Evolutionary conservation across 2,113 vertebrate species (phyloP).

Genomic region (Tricholaema leucomelas): DNA sequence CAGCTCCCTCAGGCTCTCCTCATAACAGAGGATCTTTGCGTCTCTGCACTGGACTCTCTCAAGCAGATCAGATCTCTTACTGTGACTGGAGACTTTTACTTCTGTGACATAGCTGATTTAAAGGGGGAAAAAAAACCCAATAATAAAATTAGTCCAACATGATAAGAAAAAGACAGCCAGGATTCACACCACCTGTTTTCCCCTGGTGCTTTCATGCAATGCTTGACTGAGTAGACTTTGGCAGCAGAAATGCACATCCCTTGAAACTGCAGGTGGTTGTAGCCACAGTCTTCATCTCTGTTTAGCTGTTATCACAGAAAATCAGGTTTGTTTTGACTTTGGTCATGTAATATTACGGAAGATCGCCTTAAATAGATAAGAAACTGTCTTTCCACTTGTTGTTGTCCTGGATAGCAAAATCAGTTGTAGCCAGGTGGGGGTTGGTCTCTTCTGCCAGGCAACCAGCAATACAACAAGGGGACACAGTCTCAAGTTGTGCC

Average conservation of each 20-base stretch:
- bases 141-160: background rate
- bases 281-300: background rate
- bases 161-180: background rate
- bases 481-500: too few species aligned
- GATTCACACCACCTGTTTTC: conserved; percentile 4
- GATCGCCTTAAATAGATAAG: too few species aligned
- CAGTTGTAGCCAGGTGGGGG: too few species aligned
- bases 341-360: background rate
- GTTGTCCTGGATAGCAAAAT: too few species aligned
- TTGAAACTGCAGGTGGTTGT: conserved; percentile 23
- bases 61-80: background rate
- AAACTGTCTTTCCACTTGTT: too few species aligned
- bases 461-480: too few species aligned
- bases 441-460: too few species aligned
- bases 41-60: too few species aligned
- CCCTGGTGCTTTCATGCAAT: background rate
- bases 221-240: background rate
- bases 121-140: fast-evolving
- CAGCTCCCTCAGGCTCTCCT: too few species aligned
- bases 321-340: conserved; percentile 11
- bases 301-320: conserved; percentile 12
- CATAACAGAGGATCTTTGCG: too few species aligned
- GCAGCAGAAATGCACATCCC: conserved; percentile 8
- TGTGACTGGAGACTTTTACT: background rate
- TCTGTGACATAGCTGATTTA: background rate